Conservation (phyloP, 2,888 invertebrate genomes). For the Chalcosyrphus nemorum region DNA sequence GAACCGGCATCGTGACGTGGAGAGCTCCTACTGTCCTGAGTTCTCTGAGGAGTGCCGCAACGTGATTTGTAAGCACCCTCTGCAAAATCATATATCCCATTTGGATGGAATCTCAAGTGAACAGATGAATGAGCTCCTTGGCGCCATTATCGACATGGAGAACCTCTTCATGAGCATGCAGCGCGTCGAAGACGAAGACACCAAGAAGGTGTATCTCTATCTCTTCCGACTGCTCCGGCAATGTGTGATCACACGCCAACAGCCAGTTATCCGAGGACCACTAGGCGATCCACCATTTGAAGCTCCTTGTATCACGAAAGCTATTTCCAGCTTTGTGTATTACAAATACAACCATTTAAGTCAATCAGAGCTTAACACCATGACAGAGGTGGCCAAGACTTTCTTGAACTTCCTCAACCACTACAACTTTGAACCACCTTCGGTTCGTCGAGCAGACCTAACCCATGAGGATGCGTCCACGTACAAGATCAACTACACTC, state of each 20-base stretch:
- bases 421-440: slow-evolving; percentile 95
- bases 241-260: slow-evolving; percentile 89
- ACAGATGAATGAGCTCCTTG: slow-evolving; percentile 90
- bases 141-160: slow-evolving; percentile 95
- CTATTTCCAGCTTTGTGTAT: slow-evolving; percentile 93
- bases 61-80: slow-evolving; percentile 86
- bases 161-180: slow-evolving; percentile 95
- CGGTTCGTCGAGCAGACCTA: slow-evolving; percentile 86
- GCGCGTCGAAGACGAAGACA: slow-evolving; percentile 93
- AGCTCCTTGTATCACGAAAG: slow-evolving; percentile 93
- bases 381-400: slow-evolving; percentile 93
- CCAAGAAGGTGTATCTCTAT: slow-evolving; percentile 93
- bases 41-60: slow-evolving; percentile 91
- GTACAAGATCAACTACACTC: slow-evolving; percentile 94
- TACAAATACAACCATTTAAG: slow-evolving; percentile 84
- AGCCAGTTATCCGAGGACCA: slow-evolving; percentile 90
- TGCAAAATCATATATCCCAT: slow-evolving; percentile 91
- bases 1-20: slow-evolving; percentile 83
- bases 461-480: slow-evolving; percentile 90
- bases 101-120: slow-evolving; percentile 88
- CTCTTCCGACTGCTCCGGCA: slow-evolving; percentile 91
- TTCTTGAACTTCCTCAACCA: slow-evolving; percentile 94
- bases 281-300: slow-evolving; percentile 95
- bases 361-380: slow-evolving; percentile 85
- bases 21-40: slow-evolving; percentile 83